These are phyloP conservation scores for Propsilocerus akamusi DNA, from an alignment of 1,140 invertebrate genomes.

Conservation along the genomic window DNA sequence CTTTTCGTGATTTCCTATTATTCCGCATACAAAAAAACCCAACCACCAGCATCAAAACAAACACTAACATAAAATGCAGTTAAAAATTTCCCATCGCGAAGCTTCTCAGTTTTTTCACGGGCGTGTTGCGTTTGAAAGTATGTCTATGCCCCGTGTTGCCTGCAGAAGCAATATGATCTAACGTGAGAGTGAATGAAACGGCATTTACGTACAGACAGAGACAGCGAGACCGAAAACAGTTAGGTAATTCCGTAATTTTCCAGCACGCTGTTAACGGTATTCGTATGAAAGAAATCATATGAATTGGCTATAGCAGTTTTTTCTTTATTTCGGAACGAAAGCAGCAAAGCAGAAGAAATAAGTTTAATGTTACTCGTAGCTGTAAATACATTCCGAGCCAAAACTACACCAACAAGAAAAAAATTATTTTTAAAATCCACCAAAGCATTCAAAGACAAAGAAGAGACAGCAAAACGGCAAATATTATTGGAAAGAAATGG, in stretches of 20 bases:
- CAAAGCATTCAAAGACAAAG: not conserved
- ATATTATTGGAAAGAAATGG: not conserved
- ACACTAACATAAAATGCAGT: not conserved
- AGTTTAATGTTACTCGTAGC: conserved; percentile 1
- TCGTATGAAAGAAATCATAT: too few relatives aligned
- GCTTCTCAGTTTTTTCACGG: not conserved
- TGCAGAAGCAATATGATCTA: not conserved
- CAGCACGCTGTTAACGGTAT: not conserved
- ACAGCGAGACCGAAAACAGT: not conserved
- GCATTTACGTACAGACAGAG: too few relatives aligned
- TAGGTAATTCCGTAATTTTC: conserved; percentile 1
- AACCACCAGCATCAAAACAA: not conserved
- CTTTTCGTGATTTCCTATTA: too few relatives aligned
- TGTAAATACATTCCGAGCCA: conserved; percentile 2
- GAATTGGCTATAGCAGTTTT: too few relatives aligned
- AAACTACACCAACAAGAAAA: not conserved
- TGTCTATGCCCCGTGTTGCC: not conserved
- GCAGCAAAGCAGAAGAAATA: not conserved
- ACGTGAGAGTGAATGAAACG: not conserved
- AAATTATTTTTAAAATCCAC: not conserved
- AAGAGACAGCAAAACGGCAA: not conserved
- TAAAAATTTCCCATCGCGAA: conserved; percentile 2
- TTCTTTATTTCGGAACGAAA: not conserved
- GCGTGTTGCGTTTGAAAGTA: not conserved
- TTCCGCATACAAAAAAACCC: not conserved